Evolutionary conservation across 2,113 vertebrate species (phyloP), one percentile per base, ranked within the genome.

Genomic region (Sula dactylatra): DNA sequence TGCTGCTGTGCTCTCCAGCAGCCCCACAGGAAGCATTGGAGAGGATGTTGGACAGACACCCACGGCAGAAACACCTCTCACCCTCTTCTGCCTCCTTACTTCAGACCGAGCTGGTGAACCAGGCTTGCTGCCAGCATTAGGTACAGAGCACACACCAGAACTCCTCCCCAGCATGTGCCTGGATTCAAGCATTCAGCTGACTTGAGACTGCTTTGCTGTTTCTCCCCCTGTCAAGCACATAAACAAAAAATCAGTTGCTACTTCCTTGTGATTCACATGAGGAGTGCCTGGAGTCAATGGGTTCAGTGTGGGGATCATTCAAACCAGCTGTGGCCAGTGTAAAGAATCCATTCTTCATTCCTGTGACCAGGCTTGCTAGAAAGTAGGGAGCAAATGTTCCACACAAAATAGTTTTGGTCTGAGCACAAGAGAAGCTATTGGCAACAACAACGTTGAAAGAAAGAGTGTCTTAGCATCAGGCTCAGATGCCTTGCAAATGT

Each of bases 311-410:
- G 85, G 80, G 78, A 93, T 97, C 94, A 97, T 96, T 95, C 88
- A 93, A 95, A 97, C 94, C 95, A 95, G 90, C 94, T 97, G 93
- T 0, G 19, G 94, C 61, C 86, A 90, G 42, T 88, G 88, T 92
- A 97, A 95, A 94, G 92, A 89, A 93, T 85, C 89, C 70, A 73
- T 91, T 93, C 95, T 94, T 91, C 92, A 90, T 82, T 94, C 91
- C 93, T 94, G 81, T 0, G 10, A 79, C 84, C 86, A 76, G 73
- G 40, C 94, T 95, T 95, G 93, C 95, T 94, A 94, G 96, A 97
- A 95, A 97, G 95, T 87, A 95, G 91, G 94, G 93, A 91, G 94
- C 82, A 94, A 96, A 94, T 64, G 78, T 94, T 95, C 95, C 91
- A 93, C 82, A 81, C 93, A 62, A 84, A 90, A 96, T 92, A 94